Percentiles rank a stretch among this genome's conserved stretches.
Conservation (phyloP, 1,140 invertebrate genomes). For the Amyelois transitella region DNA sequence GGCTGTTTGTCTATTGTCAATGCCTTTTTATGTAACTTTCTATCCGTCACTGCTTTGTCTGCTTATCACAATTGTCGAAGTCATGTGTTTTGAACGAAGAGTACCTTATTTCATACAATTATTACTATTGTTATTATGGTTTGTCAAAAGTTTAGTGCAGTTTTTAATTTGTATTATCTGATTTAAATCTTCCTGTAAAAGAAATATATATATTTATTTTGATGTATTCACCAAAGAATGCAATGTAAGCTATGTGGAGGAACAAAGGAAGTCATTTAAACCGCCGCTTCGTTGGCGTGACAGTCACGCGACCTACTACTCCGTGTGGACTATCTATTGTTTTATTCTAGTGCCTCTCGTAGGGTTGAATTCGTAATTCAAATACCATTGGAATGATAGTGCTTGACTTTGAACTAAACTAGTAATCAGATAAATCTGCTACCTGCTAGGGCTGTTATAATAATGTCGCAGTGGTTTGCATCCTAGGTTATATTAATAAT, state of each 20-base stretch:
- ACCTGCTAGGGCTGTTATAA: not conserved
- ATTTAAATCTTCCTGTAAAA: not conserved
- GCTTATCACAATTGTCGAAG: not conserved
- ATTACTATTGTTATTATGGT: not conserved
- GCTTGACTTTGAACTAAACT: not conserved
- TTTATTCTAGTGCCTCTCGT: constrained; percentile 17
- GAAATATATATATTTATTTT: not conserved
- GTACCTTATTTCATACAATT: not conserved
- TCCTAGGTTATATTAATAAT: constrained; percentile 22
- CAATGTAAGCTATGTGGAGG: constrained; percentile 45
- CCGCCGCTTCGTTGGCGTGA: constrained; percentile 29
- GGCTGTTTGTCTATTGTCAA: constrained; percentile 13
- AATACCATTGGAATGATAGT: not conserved
- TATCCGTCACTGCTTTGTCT: constrained; percentile 1
- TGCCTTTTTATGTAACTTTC: constrained; percentile 16
- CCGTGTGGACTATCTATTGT: constrained; percentile 27
- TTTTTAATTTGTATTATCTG: not conserved
- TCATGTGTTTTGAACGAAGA: not conserved
- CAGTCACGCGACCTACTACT: constrained; percentile 43
- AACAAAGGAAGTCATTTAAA: constrained; percentile 66
- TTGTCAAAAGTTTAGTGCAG: not conserved
- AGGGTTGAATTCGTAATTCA: not conserved
- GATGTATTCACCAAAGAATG: not conserved
- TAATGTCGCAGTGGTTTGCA: constrained; percentile 9
- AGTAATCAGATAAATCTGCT: constrained; percentile 6